These are phyloP conservation scores for Coreoperca whiteheadi DNA, from an alignment of 2,113 vertebrate genomes.

Conservation along the genomic window DNA sequence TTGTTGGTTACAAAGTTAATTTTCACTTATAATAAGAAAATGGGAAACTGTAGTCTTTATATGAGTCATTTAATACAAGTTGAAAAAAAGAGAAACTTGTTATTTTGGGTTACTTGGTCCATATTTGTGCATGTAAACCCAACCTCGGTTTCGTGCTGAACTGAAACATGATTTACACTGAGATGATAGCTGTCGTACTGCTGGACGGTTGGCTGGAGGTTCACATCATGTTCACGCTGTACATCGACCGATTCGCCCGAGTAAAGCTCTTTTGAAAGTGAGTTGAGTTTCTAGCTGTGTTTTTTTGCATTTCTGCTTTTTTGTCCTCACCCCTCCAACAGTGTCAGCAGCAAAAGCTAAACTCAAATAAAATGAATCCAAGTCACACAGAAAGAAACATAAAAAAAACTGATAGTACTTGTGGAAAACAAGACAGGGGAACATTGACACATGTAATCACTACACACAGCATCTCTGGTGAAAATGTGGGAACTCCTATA, in stretches of 20 bases:
- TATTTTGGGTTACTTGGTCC: too few species aligned
- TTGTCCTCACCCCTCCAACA: neutral
- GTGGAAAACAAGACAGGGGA: neutral
- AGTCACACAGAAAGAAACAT: neutral
- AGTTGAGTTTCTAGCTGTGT: neutral
- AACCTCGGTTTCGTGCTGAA: neutral
- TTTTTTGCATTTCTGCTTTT: neutral
- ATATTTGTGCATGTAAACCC: neutral
- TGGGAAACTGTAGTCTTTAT: too few species aligned
- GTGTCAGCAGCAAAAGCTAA: neutral
- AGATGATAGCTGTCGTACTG: neutral
- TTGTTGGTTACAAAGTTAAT: too few species aligned
- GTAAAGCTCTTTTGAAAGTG: neutral
- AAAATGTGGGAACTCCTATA: neutral
- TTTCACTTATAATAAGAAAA: too few species aligned
- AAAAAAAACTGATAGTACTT: neutral
- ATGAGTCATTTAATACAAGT: too few species aligned
- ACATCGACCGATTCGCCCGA: neutral
- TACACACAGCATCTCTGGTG: neutral
- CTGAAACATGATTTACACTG: neutral
- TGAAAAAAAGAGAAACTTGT: too few species aligned
- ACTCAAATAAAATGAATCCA: neutral
- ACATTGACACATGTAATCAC: too few species aligned
- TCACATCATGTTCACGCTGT: conserved; percentile 12
- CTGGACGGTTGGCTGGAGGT: neutral